Evolutionary conservation across 2,888 invertebrate species (phyloP), one percentile per base, ranked within the genome.

Genomic region (Drepanosiphum platanoidis): DNA sequence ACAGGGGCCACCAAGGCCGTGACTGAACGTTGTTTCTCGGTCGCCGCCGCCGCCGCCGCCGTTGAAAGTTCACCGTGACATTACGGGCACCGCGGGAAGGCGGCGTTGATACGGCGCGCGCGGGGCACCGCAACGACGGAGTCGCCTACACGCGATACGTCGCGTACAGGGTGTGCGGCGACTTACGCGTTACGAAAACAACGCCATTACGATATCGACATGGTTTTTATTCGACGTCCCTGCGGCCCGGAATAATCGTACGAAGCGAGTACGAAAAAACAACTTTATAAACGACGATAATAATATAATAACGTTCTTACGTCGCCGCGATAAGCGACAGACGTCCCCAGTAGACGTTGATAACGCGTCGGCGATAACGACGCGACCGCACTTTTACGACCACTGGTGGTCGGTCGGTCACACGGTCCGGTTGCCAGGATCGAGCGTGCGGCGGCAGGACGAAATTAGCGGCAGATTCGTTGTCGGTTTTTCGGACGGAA

Each of bases 1-100:
- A 36, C 36, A 70, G 58, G 52, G 84, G 84, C 58, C 58, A 34
- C 58, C 84, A 77, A 84, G 84, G 84, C 84, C 75, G 68, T 84
- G 27, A 36, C 46, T 18, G 18, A 39, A 13, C 27, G 27, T 64
- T 27, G 27, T 82, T 39, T 52, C 70, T 27, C 46, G 46, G 68
- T 18, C 32, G 32, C 32, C 13, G 66, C 30, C 36, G 39, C 39
- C 15, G 77, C 61, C 81, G 32, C 22, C n/a, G 34, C 64, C 42
- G n/a, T 15, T 22, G 22, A 82, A 82, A 82, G 81, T 82, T 82
- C 39, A 83, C 46, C 42, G 52, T 66, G 27, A 64, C 46, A 64
- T 79, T 70, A 34, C n/a, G 52, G 22, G 52, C 15, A 18, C 13
- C 27, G 27, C 34, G 18, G n/a, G n/a, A 1, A 27, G 7, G n/a